Conservation (phyloP, 2,888 invertebrate genomes). For the Hetaerina titia region DNA sequence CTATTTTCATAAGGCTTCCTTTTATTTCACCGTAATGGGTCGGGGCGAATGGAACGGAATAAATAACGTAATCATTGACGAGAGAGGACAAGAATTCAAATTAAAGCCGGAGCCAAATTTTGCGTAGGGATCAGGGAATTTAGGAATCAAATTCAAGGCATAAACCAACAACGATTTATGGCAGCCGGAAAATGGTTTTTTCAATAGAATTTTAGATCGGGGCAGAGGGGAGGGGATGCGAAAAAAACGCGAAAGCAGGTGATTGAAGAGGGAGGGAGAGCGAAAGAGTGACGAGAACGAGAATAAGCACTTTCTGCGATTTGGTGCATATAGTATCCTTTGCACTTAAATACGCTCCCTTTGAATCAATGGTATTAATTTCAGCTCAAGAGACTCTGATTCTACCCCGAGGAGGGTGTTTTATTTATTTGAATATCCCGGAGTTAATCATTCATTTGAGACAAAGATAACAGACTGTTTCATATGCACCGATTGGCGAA, state of each 20-base stretch:
- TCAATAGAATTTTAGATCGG: constrained; percentile 68
- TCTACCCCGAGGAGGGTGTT: background rate
- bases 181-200: constrained; percentile 15
- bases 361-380: background rate
- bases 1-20: no score
- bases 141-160: background rate
- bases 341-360: background rate
- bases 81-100: background rate
- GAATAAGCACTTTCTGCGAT: constrained; percentile 29
- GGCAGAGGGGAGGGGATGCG: constrained; percentile 12
- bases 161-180: background rate
- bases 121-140: background rate
- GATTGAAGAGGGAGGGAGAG: constrained; percentile 39
- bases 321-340: background rate
- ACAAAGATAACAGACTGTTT: background rate
- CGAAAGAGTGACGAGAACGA: constrained; percentile 68
- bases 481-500: background rate
- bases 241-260: background rate
- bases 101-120: background rate
- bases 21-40: no score
- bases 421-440: background rate
- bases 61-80: background rate
- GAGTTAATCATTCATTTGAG: background rate
- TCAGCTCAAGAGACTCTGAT: background rate
- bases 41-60: background rate